phyloP scores from a whole-genome alignment of 2,113 vertebrate genomes.

The Tapirus terrestris region DNA sequence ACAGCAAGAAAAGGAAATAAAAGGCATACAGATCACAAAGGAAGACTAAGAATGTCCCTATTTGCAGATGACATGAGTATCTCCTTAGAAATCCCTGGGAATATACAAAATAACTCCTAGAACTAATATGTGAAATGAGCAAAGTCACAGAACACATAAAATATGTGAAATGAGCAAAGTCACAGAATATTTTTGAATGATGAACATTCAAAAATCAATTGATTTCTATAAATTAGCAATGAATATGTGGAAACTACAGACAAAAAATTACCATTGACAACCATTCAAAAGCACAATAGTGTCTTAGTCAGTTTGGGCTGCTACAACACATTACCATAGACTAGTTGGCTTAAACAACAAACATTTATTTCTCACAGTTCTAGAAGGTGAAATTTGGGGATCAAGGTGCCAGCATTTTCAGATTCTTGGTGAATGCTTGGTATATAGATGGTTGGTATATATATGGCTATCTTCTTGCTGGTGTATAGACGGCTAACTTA shows the following conservation, averaged over 20 bases:
- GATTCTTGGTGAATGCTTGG: background rate
- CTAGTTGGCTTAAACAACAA: too few relatives aligned
- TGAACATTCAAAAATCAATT: background rate
- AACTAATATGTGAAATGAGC: background rate
- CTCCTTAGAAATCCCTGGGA: background rate
- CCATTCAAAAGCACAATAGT: background rate
- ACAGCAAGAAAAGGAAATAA: background rate
- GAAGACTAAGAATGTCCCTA: background rate
- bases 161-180: background rate
- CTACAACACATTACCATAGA: too few relatives aligned
- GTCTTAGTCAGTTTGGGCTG: background rate
- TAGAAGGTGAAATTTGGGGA: background rate
- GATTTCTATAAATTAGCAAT: background rate
- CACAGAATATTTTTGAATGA: background rate
- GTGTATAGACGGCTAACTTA: too few relatives aligned
- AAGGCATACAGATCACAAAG: background rate
- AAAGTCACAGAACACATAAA: too few relatives aligned
- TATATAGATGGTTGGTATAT: background rate
- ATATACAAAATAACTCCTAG: background rate
- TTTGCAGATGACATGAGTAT: background rate
- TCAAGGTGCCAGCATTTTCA: background rate
- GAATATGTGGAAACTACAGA: background rate
- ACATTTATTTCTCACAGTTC: background rate
- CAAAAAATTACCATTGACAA: background rate
- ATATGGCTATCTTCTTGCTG: too few relatives aligned